Base-by-base conservation (phyloP, 2,797 vertebrate genomes). In the Crocodylus rhombifer region DNA sequence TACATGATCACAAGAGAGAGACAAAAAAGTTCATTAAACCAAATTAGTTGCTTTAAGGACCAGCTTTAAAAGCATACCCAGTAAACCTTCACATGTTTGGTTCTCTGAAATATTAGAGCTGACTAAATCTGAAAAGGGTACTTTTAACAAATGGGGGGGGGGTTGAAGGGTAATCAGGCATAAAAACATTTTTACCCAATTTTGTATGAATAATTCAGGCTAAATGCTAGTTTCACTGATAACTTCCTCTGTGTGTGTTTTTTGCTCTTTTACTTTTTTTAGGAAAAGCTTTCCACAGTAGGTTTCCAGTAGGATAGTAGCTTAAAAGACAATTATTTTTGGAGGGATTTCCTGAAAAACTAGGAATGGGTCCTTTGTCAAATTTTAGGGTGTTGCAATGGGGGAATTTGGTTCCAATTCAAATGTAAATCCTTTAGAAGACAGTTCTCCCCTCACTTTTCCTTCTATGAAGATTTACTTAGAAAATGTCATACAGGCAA, bases 11-110 rank as follows among this genome's bases (percentile, higher is more conserved):
- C 57, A 91, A 92, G 71, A 94, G 33, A 64, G 87, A 82, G 58
- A 60, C 25, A 82, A 91, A 95, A 88, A 87, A 79, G 15, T 13
- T 63, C 74, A 84, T 96, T 95, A 93, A 94, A 58, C 2, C 67
- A 95, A 96, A 93, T 86, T 16, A 90, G 74, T 95, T 93, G 82
- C 56, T 91, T 91, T 86, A 91, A 80, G 58, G 60, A 86, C 78
- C 6, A 20, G 74, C n/a, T 92, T 95, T 77, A 85, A 93, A 94
- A 93, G 93, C 85, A 18, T 77, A 93, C 88, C 87, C 93, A 84
- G 77, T 56, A 57, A 93, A 79, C 58, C 92, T 88, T 81, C 75
- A 51, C 87, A 64, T 81, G 79, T 82, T 89, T 86, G 64, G 71
- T 67, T 95, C 93, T 73, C 57, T 88, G 83, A 94, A 80, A 91